phyloP scores from a whole-genome alignment of 2,113 vertebrate species.

The Ictidomys tridecemlineatus region DNA sequence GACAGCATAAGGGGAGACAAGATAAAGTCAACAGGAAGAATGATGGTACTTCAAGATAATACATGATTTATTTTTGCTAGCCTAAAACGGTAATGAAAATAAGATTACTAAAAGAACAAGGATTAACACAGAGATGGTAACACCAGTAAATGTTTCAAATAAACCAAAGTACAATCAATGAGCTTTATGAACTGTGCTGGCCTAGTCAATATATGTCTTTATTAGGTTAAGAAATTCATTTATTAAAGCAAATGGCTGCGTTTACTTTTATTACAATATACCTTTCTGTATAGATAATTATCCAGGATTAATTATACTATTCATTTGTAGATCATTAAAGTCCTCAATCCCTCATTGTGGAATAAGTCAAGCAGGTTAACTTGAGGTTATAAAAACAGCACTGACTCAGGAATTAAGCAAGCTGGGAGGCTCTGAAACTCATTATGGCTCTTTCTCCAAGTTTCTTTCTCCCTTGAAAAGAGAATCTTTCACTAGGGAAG shows the following conservation, averaged over 20 bases:
- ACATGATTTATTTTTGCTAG: neutral
- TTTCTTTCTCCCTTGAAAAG: slow-evolving; percentile 3
- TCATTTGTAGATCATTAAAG: neutral
- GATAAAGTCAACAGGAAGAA: slow-evolving; percentile 1
- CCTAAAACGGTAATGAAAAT: neutral
- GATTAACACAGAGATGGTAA: neutral
- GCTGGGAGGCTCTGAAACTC: neutral
- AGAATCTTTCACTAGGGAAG: neutral
- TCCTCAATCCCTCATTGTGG: neutral
- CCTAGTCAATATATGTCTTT: neutral
- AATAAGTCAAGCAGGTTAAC: neutral
- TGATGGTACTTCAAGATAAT: neutral
- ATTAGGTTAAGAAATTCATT: slow-evolving; percentile 46
- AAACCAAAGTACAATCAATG: neutral
- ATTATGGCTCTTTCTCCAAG: neutral
- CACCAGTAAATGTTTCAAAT: neutral
- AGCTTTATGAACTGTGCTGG: slow-evolving; percentile 23
- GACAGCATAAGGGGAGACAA: neutral
- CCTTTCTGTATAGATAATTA: slow-evolving; percentile 13
- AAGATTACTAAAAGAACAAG: slow-evolving; percentile 16
- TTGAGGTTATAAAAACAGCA: neutral
- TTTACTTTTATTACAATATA: slow-evolving; percentile 42
- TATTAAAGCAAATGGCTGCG: neutral
- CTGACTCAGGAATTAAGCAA: neutral
- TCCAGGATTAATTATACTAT: neutral